Base-by-base conservation (phyloP, 53 echinoderm and acorn worm genomes). In the Echinometra lucunter region DNA sequence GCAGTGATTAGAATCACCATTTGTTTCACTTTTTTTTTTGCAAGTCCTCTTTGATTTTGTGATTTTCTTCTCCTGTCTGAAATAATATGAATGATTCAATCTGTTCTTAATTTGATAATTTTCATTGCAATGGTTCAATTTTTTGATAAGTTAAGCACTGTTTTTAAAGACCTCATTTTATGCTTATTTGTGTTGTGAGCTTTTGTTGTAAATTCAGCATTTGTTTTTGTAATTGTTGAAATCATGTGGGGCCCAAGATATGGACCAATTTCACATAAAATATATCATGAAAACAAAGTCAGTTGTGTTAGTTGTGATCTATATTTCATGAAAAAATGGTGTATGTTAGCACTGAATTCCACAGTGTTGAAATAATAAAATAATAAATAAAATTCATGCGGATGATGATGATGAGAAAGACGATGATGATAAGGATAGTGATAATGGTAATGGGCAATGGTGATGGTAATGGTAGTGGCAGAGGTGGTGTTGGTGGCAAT, bases 241-340 rank as follows among this genome's bases (percentile, higher is more conserved):
- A 89, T 38, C 60, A 60, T 23, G 60, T 60, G n/a, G 60, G 91
- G 91, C 91, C 91, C 91, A 69, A 66, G 67, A 44, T 69, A 67
- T 91, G 91, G 91, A 91, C 91, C 91, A 69, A 91, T 91, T 91
- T 91, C 91, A 44, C n/a, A 91, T 18, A 66, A 91, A 91, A 91
- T 66, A 67, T 70, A 91, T 63, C n/a, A 66, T 66, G 63, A 91
- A 91, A 91, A n/a, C 10, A 69, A 91, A 45, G 27, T 32, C 35
- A 16, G 38, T 60, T 38, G 25, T 37, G 60, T 60, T 15, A 57
- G 19, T 81, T 81, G 81, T 81, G 75, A 75, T 75, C 0, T 81
- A 30, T 63, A 34, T 10, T 69, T 69, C 32, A 10, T 32, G 30
- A 12, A 69, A 69, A 53, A 69, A 16, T 78, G 19, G 11, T 78